Conservation (phyloP, 2,113 vertebrate genomes). For the Anser brachyrhynchus region DNA sequence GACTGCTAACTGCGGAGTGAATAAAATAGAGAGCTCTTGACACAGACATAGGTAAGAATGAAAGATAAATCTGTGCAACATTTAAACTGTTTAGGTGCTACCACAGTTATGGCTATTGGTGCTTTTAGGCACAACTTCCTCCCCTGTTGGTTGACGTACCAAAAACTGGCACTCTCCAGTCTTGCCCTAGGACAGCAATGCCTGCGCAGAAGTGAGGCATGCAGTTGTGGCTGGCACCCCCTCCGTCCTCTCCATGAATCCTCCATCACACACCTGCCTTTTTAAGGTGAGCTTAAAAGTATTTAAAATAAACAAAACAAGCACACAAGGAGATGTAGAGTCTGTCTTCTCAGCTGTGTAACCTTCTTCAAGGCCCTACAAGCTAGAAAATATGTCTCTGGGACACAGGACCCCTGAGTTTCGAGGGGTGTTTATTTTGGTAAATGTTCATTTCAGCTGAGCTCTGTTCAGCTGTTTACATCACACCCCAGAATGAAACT, state of each 20-base stretch:
- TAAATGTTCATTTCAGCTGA: not conserved
- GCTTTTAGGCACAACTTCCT: not conserved
- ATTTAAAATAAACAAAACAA: not conserved
- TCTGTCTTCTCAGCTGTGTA: not conserved
- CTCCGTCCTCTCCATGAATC: not conserved
- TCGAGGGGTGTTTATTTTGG: not conserved
- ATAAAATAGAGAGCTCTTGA: not conserved
- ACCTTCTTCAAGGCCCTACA: not conserved
- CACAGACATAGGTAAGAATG: not conserved
- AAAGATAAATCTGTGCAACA: not conserved
- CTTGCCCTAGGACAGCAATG: not conserved
- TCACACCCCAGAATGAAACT: not conserved
- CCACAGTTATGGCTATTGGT: not conserved
- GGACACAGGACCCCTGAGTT: not conserved
- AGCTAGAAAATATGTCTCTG: not conserved
- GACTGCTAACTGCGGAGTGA: not conserved
- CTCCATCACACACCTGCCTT: not conserved
- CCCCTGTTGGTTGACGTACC: not conserved
- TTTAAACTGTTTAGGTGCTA: not conserved
- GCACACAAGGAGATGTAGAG: not conserved
- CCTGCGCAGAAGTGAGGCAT: not conserved
- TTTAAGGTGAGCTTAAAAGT: not conserved
- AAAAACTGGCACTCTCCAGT: not conserved
- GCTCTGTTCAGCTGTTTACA: not conserved
- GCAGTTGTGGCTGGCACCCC: not conserved